Percentiles rank a stretch among this genome's conserved stretches.
Evolutionary conservation across 2,113 vertebrate species (phyloP).

Genomic region (Hypanus sabinus): DNA sequence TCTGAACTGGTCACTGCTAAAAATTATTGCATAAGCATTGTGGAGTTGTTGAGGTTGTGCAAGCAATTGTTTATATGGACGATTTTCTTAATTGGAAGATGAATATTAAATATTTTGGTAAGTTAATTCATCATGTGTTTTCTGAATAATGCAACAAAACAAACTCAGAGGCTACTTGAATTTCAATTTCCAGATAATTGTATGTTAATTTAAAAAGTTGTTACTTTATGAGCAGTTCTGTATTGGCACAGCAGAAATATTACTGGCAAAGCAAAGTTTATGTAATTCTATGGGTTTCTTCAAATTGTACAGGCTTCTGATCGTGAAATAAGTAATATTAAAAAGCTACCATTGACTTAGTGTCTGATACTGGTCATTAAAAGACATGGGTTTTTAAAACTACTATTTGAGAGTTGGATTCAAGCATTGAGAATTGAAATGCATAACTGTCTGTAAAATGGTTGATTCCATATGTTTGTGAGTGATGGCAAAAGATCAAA

Average conservation of each 20-base stretch:
- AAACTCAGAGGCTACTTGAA: not conserved
- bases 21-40: not conserved
- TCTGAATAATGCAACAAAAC: not conserved
- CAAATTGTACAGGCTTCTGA: too few species aligned
- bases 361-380: not conserved
- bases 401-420: not conserved
- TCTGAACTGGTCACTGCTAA: not conserved
- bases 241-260: not conserved
- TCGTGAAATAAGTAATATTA: too few species aligned
- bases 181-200: not conserved
- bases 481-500: slow-evolving; percentile 9
- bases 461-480: not conserved
- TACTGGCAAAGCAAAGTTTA: not conserved
- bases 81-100: slow-evolving; percentile 33
- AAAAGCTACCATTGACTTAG: not conserved
- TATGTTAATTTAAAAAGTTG: not conserved
- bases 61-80: slow-evolving; percentile 23
- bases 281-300: not conserved
- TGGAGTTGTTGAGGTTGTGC: not conserved
- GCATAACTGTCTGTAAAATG: not conserved
- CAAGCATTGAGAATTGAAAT: not conserved
- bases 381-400: not conserved
- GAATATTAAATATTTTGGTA: slow-evolving; percentile 33
- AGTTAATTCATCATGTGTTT: not conserved
- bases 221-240: not conserved